These are phyloP conservation scores for Musca domestica DNA, from an alignment of 1,140 invertebrate species.

Conservation along the genomic window DNA sequence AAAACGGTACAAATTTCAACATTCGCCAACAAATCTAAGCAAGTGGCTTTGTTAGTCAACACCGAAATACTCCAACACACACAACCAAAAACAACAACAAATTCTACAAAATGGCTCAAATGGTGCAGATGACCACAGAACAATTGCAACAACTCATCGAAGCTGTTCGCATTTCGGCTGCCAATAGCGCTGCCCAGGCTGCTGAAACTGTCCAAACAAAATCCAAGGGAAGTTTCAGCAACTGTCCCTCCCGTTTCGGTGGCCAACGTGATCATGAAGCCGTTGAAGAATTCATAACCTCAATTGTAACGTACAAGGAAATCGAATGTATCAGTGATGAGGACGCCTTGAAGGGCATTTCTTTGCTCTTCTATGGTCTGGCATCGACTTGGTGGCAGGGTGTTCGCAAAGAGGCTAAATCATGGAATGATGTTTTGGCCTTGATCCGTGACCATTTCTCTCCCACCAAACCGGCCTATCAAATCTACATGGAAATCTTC, in stretches of 20 bases:
- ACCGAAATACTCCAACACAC: neutral
- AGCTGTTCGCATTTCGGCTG: conserved; percentile 10
- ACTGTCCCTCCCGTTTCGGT: conserved; percentile 39
- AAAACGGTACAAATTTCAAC: neutral
- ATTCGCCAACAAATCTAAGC: conserved; percentile 19
- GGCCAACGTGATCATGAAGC: conserved; percentile 49
- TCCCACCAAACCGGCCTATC: conserved; percentile 46
- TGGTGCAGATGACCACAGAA: conserved; percentile 18
- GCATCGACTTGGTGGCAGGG: conserved; percentile 49
- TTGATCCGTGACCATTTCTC: conserved; percentile 46
- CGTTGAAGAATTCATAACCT: conserved; percentile 49
- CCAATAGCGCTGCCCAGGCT: neutral
- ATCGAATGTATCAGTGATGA: conserved; percentile 47
- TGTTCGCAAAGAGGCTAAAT: conserved; percentile 41
- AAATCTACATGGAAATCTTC: conserved; percentile 48
- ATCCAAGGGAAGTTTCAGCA: conserved; percentile 48
- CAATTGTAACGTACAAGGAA: conserved; percentile 47
- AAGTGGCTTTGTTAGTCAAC: conserved; percentile 4
- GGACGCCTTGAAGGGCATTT: conserved; percentile 45
- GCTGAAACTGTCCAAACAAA: neutral
- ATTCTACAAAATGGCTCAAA: conserved; percentile 15
- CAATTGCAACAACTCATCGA: conserved; percentile 23
- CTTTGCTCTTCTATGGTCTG: conserved; percentile 38
- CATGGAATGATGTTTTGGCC: conserved; percentile 39
- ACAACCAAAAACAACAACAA: neutral